Evolutionary conservation across 2,888 invertebrate species (phyloP).

Genomic region (Therioaphis trifolii): DNA sequence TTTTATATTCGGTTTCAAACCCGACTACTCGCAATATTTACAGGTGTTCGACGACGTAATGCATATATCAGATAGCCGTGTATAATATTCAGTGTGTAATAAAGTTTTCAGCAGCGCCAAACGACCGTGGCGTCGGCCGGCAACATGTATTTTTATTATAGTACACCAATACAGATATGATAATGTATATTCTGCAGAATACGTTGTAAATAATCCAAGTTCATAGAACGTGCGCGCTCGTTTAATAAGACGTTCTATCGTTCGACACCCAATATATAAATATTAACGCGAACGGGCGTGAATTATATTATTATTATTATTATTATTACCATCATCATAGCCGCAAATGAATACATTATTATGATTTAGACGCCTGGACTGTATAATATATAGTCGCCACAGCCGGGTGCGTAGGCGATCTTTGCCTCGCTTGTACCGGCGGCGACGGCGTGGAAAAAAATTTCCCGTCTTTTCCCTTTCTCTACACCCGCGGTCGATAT

Average conservation of each 20-base stretch:
- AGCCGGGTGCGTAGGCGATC: neutral
- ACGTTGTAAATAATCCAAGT: slow-evolving; percentile 2
- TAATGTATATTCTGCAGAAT: neutral
- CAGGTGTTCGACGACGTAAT: neutral
- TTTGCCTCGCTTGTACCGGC: too few relatives aligned
- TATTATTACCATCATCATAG: neutral
- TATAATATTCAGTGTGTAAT: slow-evolving; percentile 1
- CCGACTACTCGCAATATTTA: neutral
- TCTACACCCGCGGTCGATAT: too few relatives aligned
- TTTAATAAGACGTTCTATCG: slow-evolving; percentile 30
- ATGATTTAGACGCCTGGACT: neutral
- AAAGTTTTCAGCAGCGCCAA: slow-evolving; percentile 4
- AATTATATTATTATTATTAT: neutral
- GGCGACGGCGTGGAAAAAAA: too few relatives aligned
- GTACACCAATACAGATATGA: neutral
- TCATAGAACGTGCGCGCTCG: too few relatives aligned
- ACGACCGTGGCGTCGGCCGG: neutral
- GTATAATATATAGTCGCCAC: too few relatives aligned
- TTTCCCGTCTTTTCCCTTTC: too few relatives aligned
- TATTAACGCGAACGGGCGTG: neutral
- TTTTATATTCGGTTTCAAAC: neutral
- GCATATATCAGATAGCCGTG: neutral
- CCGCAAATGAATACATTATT: slow-evolving; percentile 29
- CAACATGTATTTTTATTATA: neutral
- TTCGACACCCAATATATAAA: slow-evolving; percentile 1